phyloP scores from a whole-genome alignment of 2,113 vertebrate species.

The Lipotes vexillifer region DNA sequence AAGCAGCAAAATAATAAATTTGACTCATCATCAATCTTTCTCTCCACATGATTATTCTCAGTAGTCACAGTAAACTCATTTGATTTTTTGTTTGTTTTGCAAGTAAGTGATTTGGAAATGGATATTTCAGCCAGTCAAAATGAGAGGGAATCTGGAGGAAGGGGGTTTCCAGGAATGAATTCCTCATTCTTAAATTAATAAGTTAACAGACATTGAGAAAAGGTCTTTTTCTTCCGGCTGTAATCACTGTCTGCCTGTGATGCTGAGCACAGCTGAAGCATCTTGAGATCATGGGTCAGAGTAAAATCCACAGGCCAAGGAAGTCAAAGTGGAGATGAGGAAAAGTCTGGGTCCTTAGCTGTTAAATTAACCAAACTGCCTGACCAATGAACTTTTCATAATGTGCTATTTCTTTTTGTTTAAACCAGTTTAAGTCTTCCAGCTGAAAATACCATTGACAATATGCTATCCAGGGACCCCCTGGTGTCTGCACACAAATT shows the following conservation, averaged over 20 bases:
- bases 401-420: not conserved
- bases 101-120: not conserved
- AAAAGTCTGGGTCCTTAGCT: no score
- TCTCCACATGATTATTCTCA: not conserved
- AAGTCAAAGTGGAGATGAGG: not conserved
- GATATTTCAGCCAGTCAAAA: not conserved
- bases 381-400: not conserved
- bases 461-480: not conserved
- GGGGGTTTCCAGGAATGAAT: not conserved
- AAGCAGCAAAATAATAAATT: not conserved
- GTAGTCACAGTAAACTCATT: not conserved
- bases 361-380: not conserved
- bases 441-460: not conserved
- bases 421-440: not conserved
- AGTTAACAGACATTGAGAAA: not conserved
- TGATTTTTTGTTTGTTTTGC: not conserved
- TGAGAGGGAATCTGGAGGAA: not conserved
- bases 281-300: not conserved
- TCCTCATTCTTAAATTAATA: not conserved
- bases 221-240: not conserved
- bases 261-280: not conserved
- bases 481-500: not conserved
- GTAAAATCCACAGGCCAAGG: not conserved
- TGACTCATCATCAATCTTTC: not conserved
- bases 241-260: not conserved